phyloP scores from a whole-genome alignment of 1,140 invertebrate species.

The Coptotermes formosanus region DNA sequence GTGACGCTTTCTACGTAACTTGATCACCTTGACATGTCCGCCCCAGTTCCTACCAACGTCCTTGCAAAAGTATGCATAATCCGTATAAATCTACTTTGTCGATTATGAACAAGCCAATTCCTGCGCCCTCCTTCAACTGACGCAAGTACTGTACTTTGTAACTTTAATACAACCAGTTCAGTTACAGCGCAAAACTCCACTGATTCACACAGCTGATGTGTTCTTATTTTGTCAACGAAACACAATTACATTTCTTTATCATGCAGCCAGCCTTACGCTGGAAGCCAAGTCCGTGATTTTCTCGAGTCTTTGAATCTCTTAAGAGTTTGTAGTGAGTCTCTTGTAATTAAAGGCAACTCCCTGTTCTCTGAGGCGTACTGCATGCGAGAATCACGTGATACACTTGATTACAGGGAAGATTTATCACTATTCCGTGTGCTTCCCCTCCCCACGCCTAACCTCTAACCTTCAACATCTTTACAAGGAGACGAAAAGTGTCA shows the following conservation, averaged over 20 bases:
- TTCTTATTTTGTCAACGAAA: not conserved
- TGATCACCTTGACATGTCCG: too few species aligned
- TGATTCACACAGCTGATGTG: not conserved
- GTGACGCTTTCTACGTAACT: too few species aligned
- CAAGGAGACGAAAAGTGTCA: not conserved
- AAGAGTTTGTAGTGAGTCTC: not conserved
- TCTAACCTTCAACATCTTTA: not conserved
- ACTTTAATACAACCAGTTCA: not conserved
- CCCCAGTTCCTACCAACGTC: too few species aligned
- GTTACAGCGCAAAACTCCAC: not conserved
- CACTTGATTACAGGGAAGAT: slow-evolving; percentile 2
- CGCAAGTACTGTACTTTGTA: not conserved
- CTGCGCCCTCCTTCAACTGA: not conserved
- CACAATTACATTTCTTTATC: slow-evolving; percentile 1
- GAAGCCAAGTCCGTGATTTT: not conserved
- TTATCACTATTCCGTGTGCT: not conserved
- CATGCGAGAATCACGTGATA: not conserved
- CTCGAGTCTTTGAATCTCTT: not conserved
- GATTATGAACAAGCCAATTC: too few species aligned
- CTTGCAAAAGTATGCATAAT: too few species aligned
- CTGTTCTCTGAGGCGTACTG: not conserved
- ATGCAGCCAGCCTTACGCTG: not conserved
- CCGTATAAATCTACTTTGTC: too few species aligned
- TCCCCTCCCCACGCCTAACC: not conserved
- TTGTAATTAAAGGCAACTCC: slow-evolving; percentile 7